Evolutionary conservation across 2,113 vertebrate species (phyloP).

Genomic region (Etheostoma cragini): DNA sequence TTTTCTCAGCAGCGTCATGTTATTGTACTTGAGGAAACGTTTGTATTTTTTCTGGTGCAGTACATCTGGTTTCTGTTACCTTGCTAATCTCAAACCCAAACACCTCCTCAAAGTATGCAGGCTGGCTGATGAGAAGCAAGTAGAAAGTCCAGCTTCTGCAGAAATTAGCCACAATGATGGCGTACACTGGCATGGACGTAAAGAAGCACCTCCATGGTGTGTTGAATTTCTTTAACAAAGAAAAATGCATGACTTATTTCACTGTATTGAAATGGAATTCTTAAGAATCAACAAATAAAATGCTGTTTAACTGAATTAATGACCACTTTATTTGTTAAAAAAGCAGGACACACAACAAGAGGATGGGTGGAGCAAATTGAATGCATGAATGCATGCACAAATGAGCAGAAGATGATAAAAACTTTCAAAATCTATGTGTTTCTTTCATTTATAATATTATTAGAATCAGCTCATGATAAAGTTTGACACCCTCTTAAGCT

Average conservation of each 20-base stretch:
- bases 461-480: neutral
- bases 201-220: slow-evolving; percentile 91
- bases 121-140: slow-evolving; percentile 93
- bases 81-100: slow-evolving; percentile 95
- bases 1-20: neutral
- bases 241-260: neutral
- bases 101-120: slow-evolving; percentile 94
- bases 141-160: slow-evolving; percentile 96
- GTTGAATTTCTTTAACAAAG: slow-evolving; percentile 88
- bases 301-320: neutral
- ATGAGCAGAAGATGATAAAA: neutral
- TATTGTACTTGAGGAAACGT: neutral
- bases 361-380: neutral
- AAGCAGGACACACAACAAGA: neutral
- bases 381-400: neutral
- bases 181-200: slow-evolving; percentile 94
- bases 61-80: slow-evolving; percentile 74
- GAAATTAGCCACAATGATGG: slow-evolving; percentile 95
- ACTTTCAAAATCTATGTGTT: neutral
- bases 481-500: neutral
- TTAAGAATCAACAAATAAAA: neutral
- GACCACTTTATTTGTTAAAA: neutral
- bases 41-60: no score
- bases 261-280: neutral
- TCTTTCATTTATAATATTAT: neutral